Evolutionary conservation across 2,888 invertebrate genomes (phyloP), one percentile per base, ranked within the genome.

Genomic region (Hylaea fasciaria): DNA sequence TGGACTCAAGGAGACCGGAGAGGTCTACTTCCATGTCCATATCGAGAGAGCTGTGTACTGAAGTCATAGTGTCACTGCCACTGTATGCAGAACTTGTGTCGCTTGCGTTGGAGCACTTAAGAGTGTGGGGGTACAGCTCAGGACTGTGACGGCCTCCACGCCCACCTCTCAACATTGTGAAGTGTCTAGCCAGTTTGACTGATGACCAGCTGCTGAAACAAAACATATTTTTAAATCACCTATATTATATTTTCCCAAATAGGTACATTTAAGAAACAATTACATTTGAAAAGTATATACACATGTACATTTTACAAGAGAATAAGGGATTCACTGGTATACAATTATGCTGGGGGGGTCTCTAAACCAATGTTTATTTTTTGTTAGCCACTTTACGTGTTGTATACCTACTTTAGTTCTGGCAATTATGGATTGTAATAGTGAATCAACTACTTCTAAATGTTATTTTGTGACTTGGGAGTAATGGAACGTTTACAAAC

Each of bases 31-130:
- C 98, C 78, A 94, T 94, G 69, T 95, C 95, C 85, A 95, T 94
- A 78, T 96, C 96, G 62, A 96, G 86, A 66, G 97, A 97, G 79
- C 96, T 96, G 84, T 98, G 98, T 59, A 96, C 96, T 60, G 97
- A 97, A 74, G 97, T 97, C 97, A 98, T 98, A 68, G 98, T 97
- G 93, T 98, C 98, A 71, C 98, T 98, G 68, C 98, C 98, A 80
- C 98, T 98, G 90, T 98, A 98, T 58, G 98, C 98, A 70, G 98
- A 98, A 85, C 98, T 98, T 22, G 98, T 98, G 87, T 98, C 98
- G 81, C 98, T 98, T 49, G 97, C 97, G 86, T 95, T 92, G 73
- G 93, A 93, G 80, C 93, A 93, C 91, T 93, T 95, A 75, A 96
- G 95, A 64, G 97, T 97, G 92, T 97, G 97, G 87, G 96, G 96